These are phyloP conservation scores for Lasius fuliginosus DNA, from an alignment of 2,888 invertebrate species.

Conservation along the genomic window DNA sequence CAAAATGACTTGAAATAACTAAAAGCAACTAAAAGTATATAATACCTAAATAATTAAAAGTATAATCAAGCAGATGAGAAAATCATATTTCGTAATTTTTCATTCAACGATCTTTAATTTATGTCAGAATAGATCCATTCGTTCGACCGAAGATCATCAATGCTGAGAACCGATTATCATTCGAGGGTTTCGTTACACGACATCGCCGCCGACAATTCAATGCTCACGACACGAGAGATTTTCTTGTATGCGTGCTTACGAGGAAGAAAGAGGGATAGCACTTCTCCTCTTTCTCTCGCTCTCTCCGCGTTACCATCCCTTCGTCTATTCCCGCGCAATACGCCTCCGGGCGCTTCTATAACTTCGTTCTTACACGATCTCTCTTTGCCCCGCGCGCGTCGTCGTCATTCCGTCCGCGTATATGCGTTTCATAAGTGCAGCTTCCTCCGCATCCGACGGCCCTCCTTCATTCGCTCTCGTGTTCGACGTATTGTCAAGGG, in stretches of 20 bases:
- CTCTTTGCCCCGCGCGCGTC: slow-evolving; percentile 40
- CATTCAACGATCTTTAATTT: background rate
- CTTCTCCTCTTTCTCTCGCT: slow-evolving; percentile 34
- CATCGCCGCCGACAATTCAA: slow-evolving; percentile 59
- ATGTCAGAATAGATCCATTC: background rate
- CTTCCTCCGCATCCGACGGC: slow-evolving; percentile 4
- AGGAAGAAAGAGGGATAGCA: slow-evolving; percentile 60
- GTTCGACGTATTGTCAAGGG: slow-evolving; percentile 33
- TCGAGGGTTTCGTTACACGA: slow-evolving; percentile 64
- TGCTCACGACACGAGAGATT: slow-evolving; percentile 60
- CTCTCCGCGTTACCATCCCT: slow-evolving; percentile 59
- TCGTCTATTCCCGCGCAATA: slow-evolving; percentile 63
- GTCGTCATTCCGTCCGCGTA: slow-evolving; percentile 24
- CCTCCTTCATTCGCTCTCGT: slow-evolving; percentile 37
- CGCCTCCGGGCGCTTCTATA: slow-evolving; percentile 71
- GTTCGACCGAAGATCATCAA: background rate
- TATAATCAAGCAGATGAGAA: background rate
- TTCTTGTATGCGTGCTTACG: slow-evolving; percentile 66
- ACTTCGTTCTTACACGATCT: slow-evolving; percentile 69
- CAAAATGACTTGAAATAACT: background rate
- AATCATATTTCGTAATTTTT: slow-evolving; percentile 1
- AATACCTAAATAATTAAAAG: background rate
- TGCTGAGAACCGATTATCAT: slow-evolving; percentile 19
- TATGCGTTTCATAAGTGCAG: background rate
- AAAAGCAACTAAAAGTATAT: too few relatives aligned